Conservation (phyloP, 1,140 invertebrate genomes). For the Pachypsylla venusta region DNA sequence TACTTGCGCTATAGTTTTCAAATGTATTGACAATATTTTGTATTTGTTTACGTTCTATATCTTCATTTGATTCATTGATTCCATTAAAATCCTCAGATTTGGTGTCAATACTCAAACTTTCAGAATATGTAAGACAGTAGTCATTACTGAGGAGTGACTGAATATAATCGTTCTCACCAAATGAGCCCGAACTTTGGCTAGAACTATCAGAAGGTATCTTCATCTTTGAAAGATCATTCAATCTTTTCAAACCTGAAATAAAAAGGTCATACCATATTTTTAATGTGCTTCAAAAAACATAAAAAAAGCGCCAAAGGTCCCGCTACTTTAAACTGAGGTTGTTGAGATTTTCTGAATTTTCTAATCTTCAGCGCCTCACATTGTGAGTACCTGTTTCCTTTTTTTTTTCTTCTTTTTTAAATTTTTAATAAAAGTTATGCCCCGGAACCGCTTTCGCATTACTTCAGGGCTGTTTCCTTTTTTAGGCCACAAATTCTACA, state of each 20-base stretch:
- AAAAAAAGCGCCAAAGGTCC: too few relatives aligned
- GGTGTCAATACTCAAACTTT: background rate
- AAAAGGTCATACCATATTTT: too few relatives aligned
- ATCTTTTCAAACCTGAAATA: background rate
- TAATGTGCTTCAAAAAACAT: too few relatives aligned
- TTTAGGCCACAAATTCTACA: too few relatives aligned
- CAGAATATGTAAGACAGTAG: background rate
- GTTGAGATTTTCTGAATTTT: too few relatives aligned
- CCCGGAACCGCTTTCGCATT: too few relatives aligned
- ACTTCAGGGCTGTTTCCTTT: too few relatives aligned
- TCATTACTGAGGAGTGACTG: background rate
- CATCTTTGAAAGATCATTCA: background rate
- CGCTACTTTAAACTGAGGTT: too few relatives aligned
- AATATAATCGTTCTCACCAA: background rate
- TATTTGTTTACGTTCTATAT: background rate
- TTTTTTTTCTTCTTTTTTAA: too few relatives aligned
- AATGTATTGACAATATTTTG: slow-evolving; percentile 10
- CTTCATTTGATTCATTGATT: background rate
- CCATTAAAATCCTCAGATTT: background rate
- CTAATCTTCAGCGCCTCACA: too few relatives aligned
- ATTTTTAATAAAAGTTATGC: too few relatives aligned
- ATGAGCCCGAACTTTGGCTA: background rate
- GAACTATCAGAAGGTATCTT: background rate
- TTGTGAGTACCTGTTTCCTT: too few relatives aligned
- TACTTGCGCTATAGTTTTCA: background rate